Percentiles rank a stretch among this genome's conserved stretches.
phyloP scores from a whole-genome alignment of 2,888 invertebrate genomes.

The Osmoderma eremita region DNA sequence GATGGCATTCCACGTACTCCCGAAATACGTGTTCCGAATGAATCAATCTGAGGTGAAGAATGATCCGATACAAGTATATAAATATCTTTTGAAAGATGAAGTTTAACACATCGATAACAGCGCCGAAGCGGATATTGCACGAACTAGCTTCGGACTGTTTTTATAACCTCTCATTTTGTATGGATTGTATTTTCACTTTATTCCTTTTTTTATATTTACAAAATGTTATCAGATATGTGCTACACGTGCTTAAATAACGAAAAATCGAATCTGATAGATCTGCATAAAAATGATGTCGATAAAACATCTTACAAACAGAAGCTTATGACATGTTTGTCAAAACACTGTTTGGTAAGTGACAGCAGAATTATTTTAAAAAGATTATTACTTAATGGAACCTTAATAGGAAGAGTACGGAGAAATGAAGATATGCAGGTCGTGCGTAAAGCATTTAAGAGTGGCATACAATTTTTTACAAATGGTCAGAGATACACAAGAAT shows the following conservation, averaged over 20 bases:
- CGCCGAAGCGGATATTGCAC: no score
- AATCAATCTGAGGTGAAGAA: no score
- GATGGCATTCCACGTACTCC: no score
- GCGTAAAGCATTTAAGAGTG: constrained; percentile 48
- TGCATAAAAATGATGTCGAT: constrained; percentile 48
- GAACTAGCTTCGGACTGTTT: neutral
- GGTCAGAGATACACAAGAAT: constrained; percentile 51
- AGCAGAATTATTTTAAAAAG: neutral
- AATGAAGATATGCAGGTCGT: constrained; percentile 50
- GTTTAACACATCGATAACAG: no score
- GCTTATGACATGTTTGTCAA: constrained; percentile 48
- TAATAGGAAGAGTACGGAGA: constrained; percentile 47
- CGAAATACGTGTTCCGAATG: no score
- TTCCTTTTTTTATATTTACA: neutral
- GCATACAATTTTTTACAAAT: constrained; percentile 52
- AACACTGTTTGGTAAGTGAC: constrained; percentile 16
- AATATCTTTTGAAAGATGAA: no score
- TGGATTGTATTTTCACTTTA: no score
- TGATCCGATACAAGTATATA: no score
- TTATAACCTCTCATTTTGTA: constrained; percentile 21
- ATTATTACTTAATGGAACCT: constrained; percentile 26
- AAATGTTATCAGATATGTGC: constrained; percentile 42
- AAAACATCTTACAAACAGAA: constrained; percentile 50
- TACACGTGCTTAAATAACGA: constrained; percentile 49
- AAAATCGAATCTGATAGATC: constrained; percentile 43